A percentile compares a stretch with the other conserved stretches of the same genome.
Evolutionary conservation across 2,113 vertebrate genomes (phyloP).

Genomic region (Arenaria interpres): DNA sequence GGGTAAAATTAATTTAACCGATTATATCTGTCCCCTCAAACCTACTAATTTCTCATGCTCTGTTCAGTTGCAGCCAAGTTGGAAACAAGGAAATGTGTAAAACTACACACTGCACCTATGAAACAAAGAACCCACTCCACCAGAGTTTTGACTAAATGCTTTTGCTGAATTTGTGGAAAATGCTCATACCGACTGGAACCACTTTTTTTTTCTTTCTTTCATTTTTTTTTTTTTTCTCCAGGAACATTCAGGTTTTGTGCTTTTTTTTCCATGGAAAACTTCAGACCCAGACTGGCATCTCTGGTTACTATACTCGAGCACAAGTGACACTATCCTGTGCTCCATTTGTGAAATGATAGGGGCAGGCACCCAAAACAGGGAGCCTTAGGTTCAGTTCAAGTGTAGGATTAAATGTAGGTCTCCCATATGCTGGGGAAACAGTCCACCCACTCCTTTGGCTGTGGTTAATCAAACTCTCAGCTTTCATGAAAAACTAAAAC

Average conservation of each 20-base stretch:
- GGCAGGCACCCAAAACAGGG: background rate
- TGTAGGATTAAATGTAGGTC: background rate
- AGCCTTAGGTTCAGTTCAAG: background rate
- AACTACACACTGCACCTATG: background rate
- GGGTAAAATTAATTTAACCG: background rate
- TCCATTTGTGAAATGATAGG: background rate
- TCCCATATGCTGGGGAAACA: background rate
- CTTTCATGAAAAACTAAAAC: background rate
- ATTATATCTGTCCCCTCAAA: background rate
- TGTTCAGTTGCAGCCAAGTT: background rate
- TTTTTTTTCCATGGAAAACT: background rate
- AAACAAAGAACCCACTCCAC: background rate
- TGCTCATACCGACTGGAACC: background rate
- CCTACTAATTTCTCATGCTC: background rate
- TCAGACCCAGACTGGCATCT: background rate
- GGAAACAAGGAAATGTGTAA: background rate
- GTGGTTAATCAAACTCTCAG: background rate
- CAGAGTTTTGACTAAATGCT: background rate
- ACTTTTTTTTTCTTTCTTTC: background rate
- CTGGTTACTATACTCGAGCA: background rate
- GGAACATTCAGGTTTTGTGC: background rate
- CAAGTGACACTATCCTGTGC: background rate
- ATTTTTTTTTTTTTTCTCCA: background rate
- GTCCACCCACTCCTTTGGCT: background rate
- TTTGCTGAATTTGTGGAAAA: background rate